These are phyloP conservation scores for Pampusana beccarii DNA, from an alignment of 2,113 vertebrate genomes.

Conservation along the genomic window DNA sequence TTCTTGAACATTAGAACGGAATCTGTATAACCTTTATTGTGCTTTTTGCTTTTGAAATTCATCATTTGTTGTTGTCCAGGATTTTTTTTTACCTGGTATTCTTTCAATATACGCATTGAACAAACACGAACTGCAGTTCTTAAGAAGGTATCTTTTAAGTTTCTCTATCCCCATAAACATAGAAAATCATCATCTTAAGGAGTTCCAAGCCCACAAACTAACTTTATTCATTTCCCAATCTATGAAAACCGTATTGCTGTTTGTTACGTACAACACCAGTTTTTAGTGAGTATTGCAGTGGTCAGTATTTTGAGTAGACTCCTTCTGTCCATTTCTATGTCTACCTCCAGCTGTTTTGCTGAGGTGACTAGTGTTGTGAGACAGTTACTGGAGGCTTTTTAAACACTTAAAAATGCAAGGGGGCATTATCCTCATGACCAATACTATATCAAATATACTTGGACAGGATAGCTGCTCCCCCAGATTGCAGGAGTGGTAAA, in stretches of 20 bases:
- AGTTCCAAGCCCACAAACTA: background rate
- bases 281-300: background rate
- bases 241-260: background rate
- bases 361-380: background rate
- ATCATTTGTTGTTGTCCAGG: background rate
- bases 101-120: background rate
- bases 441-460: background rate
- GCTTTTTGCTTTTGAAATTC: background rate
- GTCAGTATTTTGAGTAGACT: background rate
- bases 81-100: background rate
- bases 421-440: background rate
- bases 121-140: background rate
- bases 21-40: background rate
- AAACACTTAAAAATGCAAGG: background rate
- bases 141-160: background rate
- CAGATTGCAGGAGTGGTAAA: background rate
- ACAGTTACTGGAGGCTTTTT: background rate
- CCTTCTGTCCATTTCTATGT: background rate
- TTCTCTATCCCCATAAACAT: background rate
- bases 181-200: background rate
- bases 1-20: background rate
- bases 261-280: background rate
- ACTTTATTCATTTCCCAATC: background rate
- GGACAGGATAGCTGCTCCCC: background rate
- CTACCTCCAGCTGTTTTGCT: background rate